Percentiles rank a stretch among this genome's conserved stretches.
These are phyloP conservation scores for Cryptus armator DNA, from an alignment of 2,888 invertebrate genomes.

Conservation along the genomic window DNA sequence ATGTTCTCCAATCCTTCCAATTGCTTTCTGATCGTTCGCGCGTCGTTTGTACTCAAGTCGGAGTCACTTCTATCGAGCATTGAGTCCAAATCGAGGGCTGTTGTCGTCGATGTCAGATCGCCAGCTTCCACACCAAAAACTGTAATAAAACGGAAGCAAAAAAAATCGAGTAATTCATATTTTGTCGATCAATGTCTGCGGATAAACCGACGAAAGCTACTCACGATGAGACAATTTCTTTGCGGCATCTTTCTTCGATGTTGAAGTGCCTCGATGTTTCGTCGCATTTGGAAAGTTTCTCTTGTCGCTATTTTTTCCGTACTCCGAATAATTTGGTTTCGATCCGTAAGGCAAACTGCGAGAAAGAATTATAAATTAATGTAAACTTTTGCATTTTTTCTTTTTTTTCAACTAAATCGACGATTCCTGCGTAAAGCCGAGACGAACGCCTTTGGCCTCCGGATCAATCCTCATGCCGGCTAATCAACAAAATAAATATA, in stretches of 20 bases:
- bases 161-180: neutral
- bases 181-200: neutral
- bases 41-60: conserved; percentile 91
- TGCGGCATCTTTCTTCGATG: conserved; percentile 81
- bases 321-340: conserved; percentile 87
- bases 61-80: conserved; percentile 92
- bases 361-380: neutral
- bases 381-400: too few species aligned
- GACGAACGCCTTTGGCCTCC: too few species aligned
- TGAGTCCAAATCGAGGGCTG: conserved; percentile 92
- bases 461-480: too few species aligned
- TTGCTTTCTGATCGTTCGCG: conserved; percentile 92
- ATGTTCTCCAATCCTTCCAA: conserved; percentile 93
- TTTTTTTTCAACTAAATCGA: conserved; percentile 14
- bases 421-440: neutral
- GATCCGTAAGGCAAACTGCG: conserved; percentile 89
- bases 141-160: conserved; percentile 75
- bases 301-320: conserved; percentile 85
- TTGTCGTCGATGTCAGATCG: conserved; percentile 92
- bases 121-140: conserved; percentile 91
- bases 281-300: conserved; percentile 78
- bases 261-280: conserved; percentile 81
- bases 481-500: neutral
- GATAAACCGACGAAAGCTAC: conserved; percentile 61
- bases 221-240: conserved; percentile 83